Evolutionary conservation across 1,140 invertebrate species (phyloP), one percentile per base, ranked within the genome.

Genomic region (Brachionus rotundiformis): DNA sequence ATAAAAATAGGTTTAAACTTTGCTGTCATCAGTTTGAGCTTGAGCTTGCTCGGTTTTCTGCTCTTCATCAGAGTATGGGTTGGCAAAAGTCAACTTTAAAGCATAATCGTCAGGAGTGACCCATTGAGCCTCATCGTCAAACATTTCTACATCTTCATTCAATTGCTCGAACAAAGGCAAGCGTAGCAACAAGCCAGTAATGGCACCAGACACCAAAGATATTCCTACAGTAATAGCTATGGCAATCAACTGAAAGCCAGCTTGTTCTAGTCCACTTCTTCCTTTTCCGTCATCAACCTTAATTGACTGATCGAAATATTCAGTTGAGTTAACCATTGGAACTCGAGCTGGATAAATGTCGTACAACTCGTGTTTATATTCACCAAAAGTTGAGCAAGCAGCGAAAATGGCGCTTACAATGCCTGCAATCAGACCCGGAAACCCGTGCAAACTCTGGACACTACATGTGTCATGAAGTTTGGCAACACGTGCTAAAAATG

Each of bases 361-460:
- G 11, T 82, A 84, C 41, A 82, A 89, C 88, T 86, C 86, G 44
- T 84, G 83, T 6, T 89, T 88, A 83, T 91, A 91, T 13, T 85
- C 85, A 1, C 86, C 85, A 71, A 90, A 89, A 2, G 90, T 91
- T 1, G 93, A 94, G 5, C 94, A 83, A 7, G 89, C 90, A 3
- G 94, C 93, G 85, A 93, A 91, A 11, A 95, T 85, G 0, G 91
- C 91, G 0, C 93, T 92, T 29, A 93, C 90, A 41, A 97, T 85
- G 49, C 92, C 95, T 4, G 93, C 94, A 16, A 95, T 87, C 2
- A 98, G 85, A 13, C 93, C 95, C 0, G 96, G 95, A 92, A 97
- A 94, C 0, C 95, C 96, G 85, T 98, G 95, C 7, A 98, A 90
- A 88, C 98, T 98, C 88, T 98, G 91, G 0, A 98, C 94, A 3